Evolutionary conservation across 2,888 invertebrate genomes (phyloP).

Genomic region (Tipula helvola): DNA sequence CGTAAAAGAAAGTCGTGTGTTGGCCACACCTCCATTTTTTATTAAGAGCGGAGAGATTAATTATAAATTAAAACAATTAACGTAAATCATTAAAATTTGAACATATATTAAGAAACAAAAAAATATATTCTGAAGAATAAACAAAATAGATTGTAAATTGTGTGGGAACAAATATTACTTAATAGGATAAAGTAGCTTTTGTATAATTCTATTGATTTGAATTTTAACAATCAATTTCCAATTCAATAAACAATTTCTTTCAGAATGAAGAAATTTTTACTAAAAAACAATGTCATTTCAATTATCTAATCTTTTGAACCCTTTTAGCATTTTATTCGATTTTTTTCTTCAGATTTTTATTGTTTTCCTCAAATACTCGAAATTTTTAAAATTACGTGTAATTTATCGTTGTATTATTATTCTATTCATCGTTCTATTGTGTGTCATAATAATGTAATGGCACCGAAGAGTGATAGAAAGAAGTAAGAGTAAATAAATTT

Average conservation of each 20-base stretch:
- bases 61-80: background rate
- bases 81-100: background rate
- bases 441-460: background rate
- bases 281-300: background rate
- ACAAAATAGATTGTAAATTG: background rate
- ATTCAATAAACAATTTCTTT: background rate
- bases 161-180: background rate
- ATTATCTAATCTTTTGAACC: slow-evolving; percentile 8
- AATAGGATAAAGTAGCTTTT: background rate
- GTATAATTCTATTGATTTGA: background rate
- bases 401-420: no score
- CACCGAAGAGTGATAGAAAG: background rate
- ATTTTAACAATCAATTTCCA: slow-evolving; percentile 6
- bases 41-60: no score
- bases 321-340: background rate
- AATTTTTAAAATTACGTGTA: background rate
- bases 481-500: background rate
- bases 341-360: background rate
- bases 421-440: background rate
- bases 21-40: no score
- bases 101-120: background rate
- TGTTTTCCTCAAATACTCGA: background rate
- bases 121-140: background rate
- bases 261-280: background rate
- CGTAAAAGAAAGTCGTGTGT: no score